Conservation (phyloP, 2,797 vertebrate genomes). For the Lacerta agilis region DNA sequence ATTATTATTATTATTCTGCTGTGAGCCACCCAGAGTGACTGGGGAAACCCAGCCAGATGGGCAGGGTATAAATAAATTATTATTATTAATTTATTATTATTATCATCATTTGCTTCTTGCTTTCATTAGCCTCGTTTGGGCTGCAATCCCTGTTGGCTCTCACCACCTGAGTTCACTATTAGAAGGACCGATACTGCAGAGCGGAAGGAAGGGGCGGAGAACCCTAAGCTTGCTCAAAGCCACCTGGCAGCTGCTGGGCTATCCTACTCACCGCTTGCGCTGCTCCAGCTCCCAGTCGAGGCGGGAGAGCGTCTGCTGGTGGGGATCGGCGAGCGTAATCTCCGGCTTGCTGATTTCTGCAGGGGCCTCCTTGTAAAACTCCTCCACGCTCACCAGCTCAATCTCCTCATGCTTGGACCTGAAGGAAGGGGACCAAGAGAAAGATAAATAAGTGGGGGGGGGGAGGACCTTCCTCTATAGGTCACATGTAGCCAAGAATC, state of each 20-base stretch:
- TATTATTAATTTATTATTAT: too few species aligned
- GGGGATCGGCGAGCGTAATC: conserved; percentile 88
- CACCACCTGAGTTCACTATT: neutral
- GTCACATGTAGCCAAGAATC: too few species aligned
- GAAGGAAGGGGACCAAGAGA: neutral
- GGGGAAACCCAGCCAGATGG: too few species aligned
- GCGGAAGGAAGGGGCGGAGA: too few species aligned
- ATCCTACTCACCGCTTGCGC: conserved; percentile 87
- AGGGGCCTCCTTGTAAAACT: conserved; percentile 92
- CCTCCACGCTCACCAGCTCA: conserved; percentile 90
- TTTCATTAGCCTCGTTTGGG: too few species aligned
- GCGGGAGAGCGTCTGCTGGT: conserved; percentile 94
- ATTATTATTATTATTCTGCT: too few species aligned
- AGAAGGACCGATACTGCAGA: neutral
- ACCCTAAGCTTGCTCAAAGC: too few species aligned
- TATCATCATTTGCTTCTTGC: too few species aligned
- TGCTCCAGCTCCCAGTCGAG: conserved; percentile 99
- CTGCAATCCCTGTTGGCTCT: neutral
- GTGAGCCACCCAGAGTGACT: too few species aligned
- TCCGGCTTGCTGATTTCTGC: conserved; percentile 88
- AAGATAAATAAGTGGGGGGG: neutral
- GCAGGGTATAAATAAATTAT: too few species aligned
- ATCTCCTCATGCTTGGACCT: conserved; percentile 99
- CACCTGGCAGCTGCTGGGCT: rapidly evolving
- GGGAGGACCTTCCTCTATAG: neutral